Conservation (phyloP, 2,888 invertebrate genomes). For the Nemapogon koenigi region DNA sequence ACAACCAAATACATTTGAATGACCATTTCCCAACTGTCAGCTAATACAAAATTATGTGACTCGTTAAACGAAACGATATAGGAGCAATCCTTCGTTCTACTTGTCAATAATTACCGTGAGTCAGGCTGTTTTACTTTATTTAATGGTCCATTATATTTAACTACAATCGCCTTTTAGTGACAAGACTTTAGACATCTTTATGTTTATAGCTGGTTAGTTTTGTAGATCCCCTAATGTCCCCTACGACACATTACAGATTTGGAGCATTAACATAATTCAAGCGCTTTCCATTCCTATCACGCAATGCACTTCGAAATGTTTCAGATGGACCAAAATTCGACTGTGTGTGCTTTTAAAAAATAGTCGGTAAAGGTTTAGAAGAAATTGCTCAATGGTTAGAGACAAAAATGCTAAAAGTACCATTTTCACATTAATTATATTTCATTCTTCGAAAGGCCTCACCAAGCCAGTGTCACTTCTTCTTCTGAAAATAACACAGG, state of each 20-base stretch:
- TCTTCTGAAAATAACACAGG: too few relatives aligned
- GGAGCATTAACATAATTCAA: conserved; percentile 12
- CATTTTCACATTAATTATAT: too few relatives aligned
- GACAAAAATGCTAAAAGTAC: too few relatives aligned
- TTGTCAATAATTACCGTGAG: conserved; percentile 43
- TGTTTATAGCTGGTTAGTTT: conserved; percentile 44
- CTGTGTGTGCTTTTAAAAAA: too few relatives aligned
- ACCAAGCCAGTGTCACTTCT: too few relatives aligned
- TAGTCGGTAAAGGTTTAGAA: too few relatives aligned
- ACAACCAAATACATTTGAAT: too few relatives aligned
- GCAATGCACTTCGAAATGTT: too few relatives aligned
- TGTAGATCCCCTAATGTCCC: neutral
- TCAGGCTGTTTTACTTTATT: conserved; percentile 42
- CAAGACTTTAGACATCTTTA: conserved; percentile 48
- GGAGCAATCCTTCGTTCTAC: neutral
- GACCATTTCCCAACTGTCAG: too few relatives aligned
- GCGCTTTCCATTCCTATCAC: conserved; percentile 7
- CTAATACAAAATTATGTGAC: conserved; percentile 16
- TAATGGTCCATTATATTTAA: conserved; percentile 57
- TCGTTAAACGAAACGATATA: conserved; percentile 16
- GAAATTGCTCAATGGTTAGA: too few relatives aligned
- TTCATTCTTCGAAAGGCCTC: too few relatives aligned
- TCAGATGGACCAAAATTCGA: too few relatives aligned
- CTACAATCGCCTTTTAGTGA: conserved; percentile 57
- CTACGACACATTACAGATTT: neutral